Conservation (phyloP, 2,888 invertebrate genomes). For the Chloroclysta siterata region DNA sequence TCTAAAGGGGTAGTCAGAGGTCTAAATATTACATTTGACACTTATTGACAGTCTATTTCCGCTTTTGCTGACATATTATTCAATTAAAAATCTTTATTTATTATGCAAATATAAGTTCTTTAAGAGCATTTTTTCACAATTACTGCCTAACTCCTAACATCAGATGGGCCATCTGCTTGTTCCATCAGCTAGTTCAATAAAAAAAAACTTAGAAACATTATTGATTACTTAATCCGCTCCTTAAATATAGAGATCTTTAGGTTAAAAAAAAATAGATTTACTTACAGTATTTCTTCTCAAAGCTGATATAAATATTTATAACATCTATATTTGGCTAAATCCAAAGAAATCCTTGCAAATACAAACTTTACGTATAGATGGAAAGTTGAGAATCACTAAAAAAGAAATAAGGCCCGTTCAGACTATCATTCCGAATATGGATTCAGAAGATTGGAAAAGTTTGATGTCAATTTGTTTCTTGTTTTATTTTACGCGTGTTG, state of each 20-base stretch:
- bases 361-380: not conserved
- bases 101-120: too few species aligned
- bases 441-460: conserved; percentile 19
- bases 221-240: too few species aligned
- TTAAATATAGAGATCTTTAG: not conserved
- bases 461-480: conserved; percentile 5
- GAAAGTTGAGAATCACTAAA: not conserved
- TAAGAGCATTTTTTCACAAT: too few species aligned
- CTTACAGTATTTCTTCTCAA: not conserved
- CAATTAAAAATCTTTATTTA: too few species aligned
- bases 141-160: too few species aligned
- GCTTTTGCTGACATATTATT: too few species aligned
- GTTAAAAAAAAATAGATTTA: not conserved
- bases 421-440: conserved; percentile 2
- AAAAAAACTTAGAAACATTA: too few species aligned
- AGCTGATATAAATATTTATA: not conserved
- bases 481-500: conserved; percentile 13
- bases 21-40: too few species aligned
- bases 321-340: not conserved
- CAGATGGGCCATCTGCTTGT: too few species aligned
- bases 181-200: too few species aligned
- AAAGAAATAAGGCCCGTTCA: conserved; percentile 10
- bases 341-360: not conserved
- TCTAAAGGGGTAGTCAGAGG: too few species aligned
- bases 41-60: too few species aligned